phyloP scores from a whole-genome alignment of 2,797 vertebrate species.

The Meda fulgida region DNA sequence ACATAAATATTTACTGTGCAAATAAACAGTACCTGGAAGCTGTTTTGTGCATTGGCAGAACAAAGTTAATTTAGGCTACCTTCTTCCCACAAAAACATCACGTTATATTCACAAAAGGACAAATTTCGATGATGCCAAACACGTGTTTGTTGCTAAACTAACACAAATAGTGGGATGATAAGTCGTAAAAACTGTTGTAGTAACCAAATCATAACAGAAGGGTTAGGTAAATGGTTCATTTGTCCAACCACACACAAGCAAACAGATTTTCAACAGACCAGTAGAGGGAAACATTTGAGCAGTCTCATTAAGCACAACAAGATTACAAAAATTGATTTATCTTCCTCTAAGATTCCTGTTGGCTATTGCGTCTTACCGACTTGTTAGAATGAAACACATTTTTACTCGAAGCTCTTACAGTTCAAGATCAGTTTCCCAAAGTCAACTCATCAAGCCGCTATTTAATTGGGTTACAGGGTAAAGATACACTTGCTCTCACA shows the following conservation, averaged over 20 bases:
- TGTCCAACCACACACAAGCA: constrained; percentile 29
- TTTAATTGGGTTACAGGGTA: constrained; percentile 33
- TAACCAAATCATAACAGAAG: constrained; percentile 43
- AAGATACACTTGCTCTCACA: background rate
- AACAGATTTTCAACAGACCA: constrained; percentile 39
- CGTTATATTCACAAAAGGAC: background rate
- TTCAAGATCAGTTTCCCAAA: constrained; percentile 42
- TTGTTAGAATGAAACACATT: constrained; percentile 49
- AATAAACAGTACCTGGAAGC: background rate
- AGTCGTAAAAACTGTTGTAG: constrained; percentile 45
- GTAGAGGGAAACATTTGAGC: constrained; percentile 52
- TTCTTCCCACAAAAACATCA: background rate
- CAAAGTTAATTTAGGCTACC: background rate
- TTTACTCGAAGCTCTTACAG: constrained; percentile 5
- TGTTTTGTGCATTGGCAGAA: too few relatives aligned
- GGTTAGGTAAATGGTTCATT: constrained; percentile 3
- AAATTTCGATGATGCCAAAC: background rate
- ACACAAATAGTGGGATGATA: constrained; percentile 64
- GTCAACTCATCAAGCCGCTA: constrained; percentile 61
- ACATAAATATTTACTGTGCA: constrained; percentile 14
- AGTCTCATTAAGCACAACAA: constrained; percentile 69
- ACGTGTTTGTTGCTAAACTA: constrained; percentile 2
- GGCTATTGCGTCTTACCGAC: constrained; percentile 70
- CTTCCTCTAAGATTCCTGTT: constrained; percentile 61
- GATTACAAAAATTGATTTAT: constrained; percentile 71